Conservation (phyloP, 35 echinoderm and acorn worm genomes). For the Lytechinus pictus region DNA sequence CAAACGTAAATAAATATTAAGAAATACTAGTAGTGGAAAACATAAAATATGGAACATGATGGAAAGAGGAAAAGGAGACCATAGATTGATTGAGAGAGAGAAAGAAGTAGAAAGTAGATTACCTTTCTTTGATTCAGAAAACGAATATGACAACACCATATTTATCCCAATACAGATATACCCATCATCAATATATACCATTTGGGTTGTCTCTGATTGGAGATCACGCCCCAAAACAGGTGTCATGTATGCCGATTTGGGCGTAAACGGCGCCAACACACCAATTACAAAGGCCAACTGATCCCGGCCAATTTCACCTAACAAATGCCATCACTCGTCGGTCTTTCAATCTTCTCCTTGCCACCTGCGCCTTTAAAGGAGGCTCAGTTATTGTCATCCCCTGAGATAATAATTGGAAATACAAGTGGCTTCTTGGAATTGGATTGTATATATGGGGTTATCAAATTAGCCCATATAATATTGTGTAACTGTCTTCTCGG, state of each 20-base stretch:
- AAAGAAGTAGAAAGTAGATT: no score
- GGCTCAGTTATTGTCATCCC: not conserved
- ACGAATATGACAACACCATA: no score
- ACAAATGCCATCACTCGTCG: slow-evolving; percentile 3
- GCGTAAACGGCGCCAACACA: not conserved
- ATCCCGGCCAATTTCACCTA: not conserved
- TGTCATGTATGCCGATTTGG: not conserved
- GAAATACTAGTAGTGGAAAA: no score
- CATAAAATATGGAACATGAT: no score
- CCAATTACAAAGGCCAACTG: not conserved
- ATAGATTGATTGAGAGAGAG: no score
- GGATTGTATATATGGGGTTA: not conserved
- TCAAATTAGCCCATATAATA: not conserved
- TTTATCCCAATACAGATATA: no score
- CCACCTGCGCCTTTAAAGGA: not conserved
- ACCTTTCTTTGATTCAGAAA: no score
- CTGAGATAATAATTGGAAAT: not conserved
- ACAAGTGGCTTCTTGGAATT: not conserved
- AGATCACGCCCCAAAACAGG: not conserved
- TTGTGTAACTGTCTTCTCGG: not conserved
- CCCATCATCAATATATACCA: not conserved
- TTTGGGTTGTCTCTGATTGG: not conserved
- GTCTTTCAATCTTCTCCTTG: not conserved
- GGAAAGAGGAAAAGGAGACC: no score
- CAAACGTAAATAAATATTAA: no score